These are phyloP conservation scores for Prorops nasuta DNA, from an alignment of 1,140 invertebrate species.

Conservation along the genomic window DNA sequence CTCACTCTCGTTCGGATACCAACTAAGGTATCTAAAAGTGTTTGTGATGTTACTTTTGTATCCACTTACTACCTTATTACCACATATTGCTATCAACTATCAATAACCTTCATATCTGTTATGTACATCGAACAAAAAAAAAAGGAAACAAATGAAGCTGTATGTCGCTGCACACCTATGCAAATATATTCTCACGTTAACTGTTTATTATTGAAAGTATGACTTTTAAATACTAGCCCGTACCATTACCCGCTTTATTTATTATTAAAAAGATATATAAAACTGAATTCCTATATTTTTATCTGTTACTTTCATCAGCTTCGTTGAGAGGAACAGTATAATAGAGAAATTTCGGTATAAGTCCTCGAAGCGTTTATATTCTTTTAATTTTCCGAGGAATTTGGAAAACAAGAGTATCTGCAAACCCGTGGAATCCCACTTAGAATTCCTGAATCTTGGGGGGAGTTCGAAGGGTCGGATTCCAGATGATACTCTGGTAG, in stretches of 20 bases:
- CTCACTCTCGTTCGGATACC: background rate
- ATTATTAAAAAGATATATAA: too few species aligned
- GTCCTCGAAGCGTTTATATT: too few species aligned
- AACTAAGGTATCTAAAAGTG: slow-evolving; percentile 10
- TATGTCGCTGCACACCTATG: slow-evolving; percentile 29
- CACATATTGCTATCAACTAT: too few species aligned
- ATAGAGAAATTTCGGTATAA: too few species aligned
- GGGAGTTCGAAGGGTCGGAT: background rate
- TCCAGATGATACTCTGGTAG: background rate
- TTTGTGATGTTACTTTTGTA: slow-evolving; percentile 18
- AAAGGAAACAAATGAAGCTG: slow-evolving; percentile 13
- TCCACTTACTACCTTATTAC: slow-evolving; percentile 20
- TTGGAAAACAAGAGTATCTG: too few species aligned
- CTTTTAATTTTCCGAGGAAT: too few species aligned
- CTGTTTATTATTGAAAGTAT: slow-evolving; percentile 20
- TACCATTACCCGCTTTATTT: too few species aligned
- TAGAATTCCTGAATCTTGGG: background rate
- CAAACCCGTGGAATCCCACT: background rate
- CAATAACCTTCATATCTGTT: slow-evolving; percentile 23
- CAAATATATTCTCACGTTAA: slow-evolving; percentile 29
- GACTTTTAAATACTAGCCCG: too few species aligned
- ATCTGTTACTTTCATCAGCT: too few species aligned
- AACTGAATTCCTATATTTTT: too few species aligned
- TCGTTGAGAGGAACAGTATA: too few species aligned
- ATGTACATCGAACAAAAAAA: slow-evolving; percentile 28